Conservation (phyloP, 2,888 invertebrate genomes). For the Eretmocerus hayati region DNA sequence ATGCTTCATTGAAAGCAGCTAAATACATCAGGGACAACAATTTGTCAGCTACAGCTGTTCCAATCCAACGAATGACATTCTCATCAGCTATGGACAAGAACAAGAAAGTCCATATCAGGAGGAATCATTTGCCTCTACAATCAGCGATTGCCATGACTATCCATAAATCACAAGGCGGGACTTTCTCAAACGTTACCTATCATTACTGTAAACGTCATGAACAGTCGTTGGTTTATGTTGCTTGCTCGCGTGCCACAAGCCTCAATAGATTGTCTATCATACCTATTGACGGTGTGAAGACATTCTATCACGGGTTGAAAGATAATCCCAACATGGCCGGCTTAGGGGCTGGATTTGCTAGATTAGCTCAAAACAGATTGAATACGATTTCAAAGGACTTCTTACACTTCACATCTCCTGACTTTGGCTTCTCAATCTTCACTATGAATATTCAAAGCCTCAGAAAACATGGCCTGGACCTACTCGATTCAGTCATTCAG, state of each 20-base stretch:
- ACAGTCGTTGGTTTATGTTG: constrained; percentile 15
- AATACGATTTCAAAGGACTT: neutral
- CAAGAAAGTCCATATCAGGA: too few species aligned
- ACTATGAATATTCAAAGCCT: constrained; percentile 11
- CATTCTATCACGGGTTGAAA: too few species aligned
- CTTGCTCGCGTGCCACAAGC: too few species aligned
- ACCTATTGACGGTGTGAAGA: too few species aligned
- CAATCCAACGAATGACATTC: too few species aligned
- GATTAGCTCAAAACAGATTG: neutral
- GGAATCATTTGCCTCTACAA: constrained; percentile 18
- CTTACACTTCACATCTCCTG: neutral
- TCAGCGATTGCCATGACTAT: constrained; percentile 20
- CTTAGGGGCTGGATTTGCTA: too few species aligned
- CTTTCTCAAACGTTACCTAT: constrained; percentile 17
- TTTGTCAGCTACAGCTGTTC: too few species aligned
- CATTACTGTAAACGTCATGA: constrained; percentile 13
- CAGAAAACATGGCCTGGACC: neutral
- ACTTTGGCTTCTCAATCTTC: neutral
- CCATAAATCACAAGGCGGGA: constrained; percentile 22
- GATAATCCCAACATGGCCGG: too few species aligned
- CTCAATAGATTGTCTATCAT: too few species aligned
- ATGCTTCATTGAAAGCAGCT: too few species aligned
- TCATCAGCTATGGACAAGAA: too few species aligned
- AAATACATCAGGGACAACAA: too few species aligned
- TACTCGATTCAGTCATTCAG: neutral